Percentiles rank a stretch among this genome's conserved stretches.
Evolutionary conservation across 2,888 invertebrate genomes (phyloP).

Genomic region (Pterostichus niger): DNA sequence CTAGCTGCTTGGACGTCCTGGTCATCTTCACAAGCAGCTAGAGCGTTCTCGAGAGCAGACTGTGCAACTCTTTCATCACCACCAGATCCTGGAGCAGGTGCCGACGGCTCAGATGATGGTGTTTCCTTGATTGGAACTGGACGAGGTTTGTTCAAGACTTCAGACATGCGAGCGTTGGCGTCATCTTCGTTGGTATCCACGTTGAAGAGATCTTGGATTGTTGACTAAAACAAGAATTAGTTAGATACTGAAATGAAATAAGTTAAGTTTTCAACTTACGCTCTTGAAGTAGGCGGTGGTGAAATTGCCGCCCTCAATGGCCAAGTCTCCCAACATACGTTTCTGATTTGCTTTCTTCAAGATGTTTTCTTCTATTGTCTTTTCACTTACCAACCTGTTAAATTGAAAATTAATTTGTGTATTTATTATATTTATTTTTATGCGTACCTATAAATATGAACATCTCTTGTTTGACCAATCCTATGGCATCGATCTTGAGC

Average conservation of each 20-base stretch:
- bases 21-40: slow-evolving; percentile 96
- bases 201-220: slow-evolving; percentile 95
- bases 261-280: slow-evolving; percentile 77
- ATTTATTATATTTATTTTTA: too few relatives aligned
- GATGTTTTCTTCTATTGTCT: slow-evolving; percentile 99
- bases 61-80: slow-evolving; percentile 81
- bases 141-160: slow-evolving; percentile 78
- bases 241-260: neutral
- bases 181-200: slow-evolving; percentile 84
- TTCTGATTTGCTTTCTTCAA: slow-evolving; percentile 99
- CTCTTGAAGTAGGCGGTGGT: slow-evolving; percentile 97
- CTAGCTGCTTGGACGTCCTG: slow-evolving; percentile 95
- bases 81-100: slow-evolving; percentile 68
- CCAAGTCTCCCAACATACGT: slow-evolving; percentile 95
- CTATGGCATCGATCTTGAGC: slow-evolving; percentile 98
- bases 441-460: slow-evolving; percentile 92
- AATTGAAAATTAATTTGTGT: slow-evolving; percentile 20
- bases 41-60: slow-evolving; percentile 87
- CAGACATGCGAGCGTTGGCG: slow-evolving; percentile 80
- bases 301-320: slow-evolving; percentile 99
- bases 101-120: slow-evolving; percentile 74
- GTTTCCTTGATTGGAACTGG: neutral
- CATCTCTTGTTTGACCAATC: slow-evolving; percentile 99
- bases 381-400: slow-evolving; percentile 93
- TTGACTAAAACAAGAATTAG: slow-evolving; percentile 80